Base-by-base conservation (phyloP, 2,797 vertebrate species). In the Eleutherodactylus coqui region DNA sequence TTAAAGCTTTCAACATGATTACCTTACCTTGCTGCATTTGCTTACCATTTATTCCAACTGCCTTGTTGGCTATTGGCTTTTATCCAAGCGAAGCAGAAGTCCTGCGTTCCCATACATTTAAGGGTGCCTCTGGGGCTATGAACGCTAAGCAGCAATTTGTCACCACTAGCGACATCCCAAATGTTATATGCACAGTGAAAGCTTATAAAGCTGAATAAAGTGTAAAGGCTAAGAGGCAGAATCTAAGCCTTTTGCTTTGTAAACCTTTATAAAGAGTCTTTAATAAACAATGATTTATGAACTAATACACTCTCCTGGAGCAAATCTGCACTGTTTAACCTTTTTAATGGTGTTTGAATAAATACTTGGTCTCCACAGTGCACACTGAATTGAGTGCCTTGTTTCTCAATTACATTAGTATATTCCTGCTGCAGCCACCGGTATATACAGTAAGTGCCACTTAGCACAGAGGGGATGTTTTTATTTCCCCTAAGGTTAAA, bases 101-200 rank as follows among this genome's bases (percentile, higher is more conserved):
- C 84, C 88, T 76, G 53, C 83, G 75, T 89, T 90, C 90, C 88
- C 78, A 83, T 10, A 21, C 83, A 75, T 88, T 83, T 82, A 72
- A 91, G 87, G 86, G 88, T 78, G 62, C 89, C 89, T 85, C 82
- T 80, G 90, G 87, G 90, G 88, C 85, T 17, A 0, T 6, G 72
- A 87, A 89, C 78, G 84, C 88, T 73, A 90, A 84, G 36, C 1
- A 13, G 89, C 6, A 75, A 91, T 92, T 92, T 92, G 89, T 92
- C 91, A 91, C 88, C 86, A 49, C 32, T 0, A 0, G 73, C 83
- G 88, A 19, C 0, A 34, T 78, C 83, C 75, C 16, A 0, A 0
- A 79, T 0, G 0, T 81, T 29, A 77, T 79, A 69, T 32, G 34
- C 55, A 45, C 24, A 72, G 10, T 5, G 47, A 55, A 17, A 55